Percentiles rank a stretch among this genome's conserved stretches.
Conservation (phyloP, 2,888 invertebrate species). For the Amphipoea lucens region DNA sequence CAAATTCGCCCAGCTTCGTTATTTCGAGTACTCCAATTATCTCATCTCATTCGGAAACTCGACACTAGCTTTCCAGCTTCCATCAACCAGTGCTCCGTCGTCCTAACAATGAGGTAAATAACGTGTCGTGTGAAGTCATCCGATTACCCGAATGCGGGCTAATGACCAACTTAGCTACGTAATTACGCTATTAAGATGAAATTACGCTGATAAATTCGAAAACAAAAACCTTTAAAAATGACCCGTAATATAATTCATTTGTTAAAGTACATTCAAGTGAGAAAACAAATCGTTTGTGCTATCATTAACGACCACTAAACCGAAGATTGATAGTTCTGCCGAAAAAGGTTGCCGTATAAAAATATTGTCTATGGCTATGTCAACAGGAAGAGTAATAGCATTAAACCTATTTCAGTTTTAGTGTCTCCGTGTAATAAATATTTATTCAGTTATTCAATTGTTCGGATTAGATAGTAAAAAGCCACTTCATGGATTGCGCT, state of each 20-base stretch:
- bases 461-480: slow-evolving; percentile 46
- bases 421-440: slow-evolving; percentile 27
- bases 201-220: slow-evolving; percentile 29
- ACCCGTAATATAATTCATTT: not conserved
- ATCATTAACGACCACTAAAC: slow-evolving; percentile 11
- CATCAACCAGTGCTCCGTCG: not conserved
- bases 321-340: slow-evolving; percentile 21
- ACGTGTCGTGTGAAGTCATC: not conserved
- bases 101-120: not conserved
- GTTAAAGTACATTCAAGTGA: not conserved
- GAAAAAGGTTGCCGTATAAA: slow-evolving; percentile 8
- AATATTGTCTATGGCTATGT: not conserved
- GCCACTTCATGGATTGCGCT: slow-evolving; percentile 48
- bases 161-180: slow-evolving; percentile 8
- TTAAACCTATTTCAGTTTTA: slow-evolving; percentile 33
- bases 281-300: slow-evolving; percentile 18
- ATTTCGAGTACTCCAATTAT: not conserved
- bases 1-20: not conserved
- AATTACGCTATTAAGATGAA: slow-evolving; percentile 36
- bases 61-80: not conserved
- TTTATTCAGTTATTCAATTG: slow-evolving; percentile 54
- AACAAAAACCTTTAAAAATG: slow-evolving; percentile 25
- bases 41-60: slow-evolving; percentile 4
- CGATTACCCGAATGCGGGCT: not conserved
- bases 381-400: slow-evolving; percentile 32